A percentile compares a stretch with the other conserved stretches of the same genome.
Conservation (phyloP, 35 echinoderm and acorn worm species). For the Ophiothrix spiculata region DNA sequence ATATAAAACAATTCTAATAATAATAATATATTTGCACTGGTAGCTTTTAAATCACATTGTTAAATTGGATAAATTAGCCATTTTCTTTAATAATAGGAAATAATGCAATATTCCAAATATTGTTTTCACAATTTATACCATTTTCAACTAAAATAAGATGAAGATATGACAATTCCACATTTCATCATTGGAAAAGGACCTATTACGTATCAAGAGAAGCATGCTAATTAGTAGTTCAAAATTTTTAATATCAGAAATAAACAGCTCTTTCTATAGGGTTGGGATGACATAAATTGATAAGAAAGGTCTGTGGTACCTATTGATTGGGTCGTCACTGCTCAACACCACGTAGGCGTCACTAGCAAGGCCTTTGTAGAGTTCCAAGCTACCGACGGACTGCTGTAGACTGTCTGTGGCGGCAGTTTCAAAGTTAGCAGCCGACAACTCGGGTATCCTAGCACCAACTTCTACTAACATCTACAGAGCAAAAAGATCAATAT, state of each 20-base stretch:
- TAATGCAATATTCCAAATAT: too few species aligned
- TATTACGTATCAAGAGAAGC: background rate
- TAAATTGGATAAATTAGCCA: too few species aligned
- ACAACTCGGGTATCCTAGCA: constrained; percentile 52
- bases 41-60: too few species aligned
- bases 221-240: too few species aligned
- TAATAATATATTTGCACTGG: too few species aligned
- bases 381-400: constrained; percentile 76
- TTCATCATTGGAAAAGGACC: background rate
- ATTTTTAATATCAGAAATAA: too few species aligned
- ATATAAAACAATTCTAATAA: too few species aligned
- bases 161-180: background rate
- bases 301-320: constrained; percentile 20
- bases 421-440: constrained; percentile 34
- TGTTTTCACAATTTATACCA: background rate
- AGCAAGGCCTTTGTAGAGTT: constrained; percentile 73
- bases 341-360: constrained; percentile 84
- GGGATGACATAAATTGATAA: background rate
- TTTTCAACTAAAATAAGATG: background rate
- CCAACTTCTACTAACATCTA: constrained; percentile 71
- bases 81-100: too few species aligned
- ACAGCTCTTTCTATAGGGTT: constrained; percentile 30
- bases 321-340: constrained; percentile 71
- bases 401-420: constrained; percentile 64
- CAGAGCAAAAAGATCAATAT: too few species aligned